Evolutionary conservation across 2,113 vertebrate genomes (phyloP), one percentile per base, ranked within the genome.

Genomic region (Colaptes auratus): DNA sequence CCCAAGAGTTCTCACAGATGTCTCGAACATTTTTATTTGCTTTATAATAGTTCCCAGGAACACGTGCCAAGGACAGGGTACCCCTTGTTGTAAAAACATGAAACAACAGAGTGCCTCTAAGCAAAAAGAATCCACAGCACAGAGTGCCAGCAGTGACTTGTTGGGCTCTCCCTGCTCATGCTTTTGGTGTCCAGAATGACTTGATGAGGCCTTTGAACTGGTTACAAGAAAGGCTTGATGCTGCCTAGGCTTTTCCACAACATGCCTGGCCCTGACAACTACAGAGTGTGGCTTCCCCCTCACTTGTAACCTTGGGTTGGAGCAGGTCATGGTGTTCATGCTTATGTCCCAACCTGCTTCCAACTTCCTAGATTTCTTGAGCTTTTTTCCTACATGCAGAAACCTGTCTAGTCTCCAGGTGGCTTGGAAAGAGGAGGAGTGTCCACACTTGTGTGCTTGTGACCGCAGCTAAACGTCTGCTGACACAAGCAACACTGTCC

Each of bases 141-240:
- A 52, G 39, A 83, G 15, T 0, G 0, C 88, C 3, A 1, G 90
- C 64, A 90, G 76, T 1, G 2, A 88, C 88, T 94, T 92, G 86
- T 84, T 88, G 19, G 61, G 30, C 36, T 90, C 48, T 90, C 82
- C 21, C 33, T 88, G 10, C 65, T 91, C 48, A 31, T 0, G 0
- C 2, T 80, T 5, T 0, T 36, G 21, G 21, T 88, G 74, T n/a
- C 60, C 33, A 66, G 72, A 94, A 88, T 74, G 25, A 46, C 50
- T 86, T 75, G 44, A 44, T 79, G 53, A 56, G 35, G 66, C 46
- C 84, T 96, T 95, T 96, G 92, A 96, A 95, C 75, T 56, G 35
- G 12, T 27, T 1, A 16, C 42, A 78, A 74, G 66, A 50, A 86
- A 82, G 39, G 79, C 25, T 17, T 53, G 35, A 50, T 96, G 78